Conservation (phyloP, 2,113 vertebrate genomes). For the Pomatorhinus ruficollis region DNA sequence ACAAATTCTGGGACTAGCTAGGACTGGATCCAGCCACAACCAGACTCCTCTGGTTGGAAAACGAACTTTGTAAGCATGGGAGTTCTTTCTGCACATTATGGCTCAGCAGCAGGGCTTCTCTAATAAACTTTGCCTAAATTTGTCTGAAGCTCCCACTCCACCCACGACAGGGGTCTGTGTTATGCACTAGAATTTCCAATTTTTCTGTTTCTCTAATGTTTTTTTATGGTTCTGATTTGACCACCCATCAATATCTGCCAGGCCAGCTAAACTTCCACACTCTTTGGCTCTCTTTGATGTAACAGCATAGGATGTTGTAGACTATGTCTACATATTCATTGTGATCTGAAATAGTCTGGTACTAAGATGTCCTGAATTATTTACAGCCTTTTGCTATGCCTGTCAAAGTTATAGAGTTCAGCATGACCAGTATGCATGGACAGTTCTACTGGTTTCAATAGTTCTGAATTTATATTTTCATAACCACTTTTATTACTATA, state of each 20-base stretch:
- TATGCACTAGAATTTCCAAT: background rate
- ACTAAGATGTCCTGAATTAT: background rate
- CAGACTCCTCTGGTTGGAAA: background rate
- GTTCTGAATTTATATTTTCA: background rate
- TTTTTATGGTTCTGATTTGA: background rate
- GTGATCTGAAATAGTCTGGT: background rate
- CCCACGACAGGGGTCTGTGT: background rate
- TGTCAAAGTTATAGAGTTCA: background rate
- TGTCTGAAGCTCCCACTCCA: background rate
- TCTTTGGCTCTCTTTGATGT: background rate
- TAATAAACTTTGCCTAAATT: background rate
- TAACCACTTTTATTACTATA: background rate
- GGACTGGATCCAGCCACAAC: background rate
- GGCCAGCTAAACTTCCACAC: background rate
- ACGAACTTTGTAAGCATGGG: background rate
- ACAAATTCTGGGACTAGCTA: background rate
- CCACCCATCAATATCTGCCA: background rate
- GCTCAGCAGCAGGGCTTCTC: background rate
- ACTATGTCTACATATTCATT: background rate
- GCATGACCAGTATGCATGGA: background rate
- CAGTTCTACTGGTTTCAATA: background rate
- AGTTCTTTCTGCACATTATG: background rate
- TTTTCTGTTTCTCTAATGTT: background rate
- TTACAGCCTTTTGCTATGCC: background rate
- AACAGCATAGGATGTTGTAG: background rate